Evolutionary conservation across 2,797 vertebrate genomes (phyloP).

Genomic region (Triplophysa yarkandensis): DNA sequence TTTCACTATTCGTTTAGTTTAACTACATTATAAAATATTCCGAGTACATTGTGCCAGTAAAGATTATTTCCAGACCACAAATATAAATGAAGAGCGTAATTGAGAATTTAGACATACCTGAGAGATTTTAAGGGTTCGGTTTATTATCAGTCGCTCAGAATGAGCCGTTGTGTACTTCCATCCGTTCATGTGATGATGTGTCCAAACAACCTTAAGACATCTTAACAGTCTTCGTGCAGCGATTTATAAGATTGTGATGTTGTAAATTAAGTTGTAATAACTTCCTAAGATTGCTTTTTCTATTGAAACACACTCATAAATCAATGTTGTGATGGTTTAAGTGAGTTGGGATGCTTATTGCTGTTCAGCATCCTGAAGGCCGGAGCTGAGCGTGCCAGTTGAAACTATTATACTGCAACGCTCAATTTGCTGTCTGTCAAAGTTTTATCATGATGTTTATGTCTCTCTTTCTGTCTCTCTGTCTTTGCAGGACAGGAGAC

Average conservation of each 20-base stretch:
- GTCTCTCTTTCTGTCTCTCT: not conserved
- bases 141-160: not conserved
- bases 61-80: not conserved
- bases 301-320: not conserved
- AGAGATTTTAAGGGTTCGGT: not conserved
- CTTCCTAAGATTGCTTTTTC: not conserved
- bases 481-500: slow-evolving; percentile 82
- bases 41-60: not conserved
- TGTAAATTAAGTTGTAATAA: not conserved
- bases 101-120: not conserved
- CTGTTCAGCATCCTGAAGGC: not conserved
- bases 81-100: not conserved
- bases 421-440: no score
- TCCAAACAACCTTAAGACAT: not conserved
- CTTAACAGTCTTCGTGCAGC: not conserved
- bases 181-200: not conserved
- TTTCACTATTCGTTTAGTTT: no score
- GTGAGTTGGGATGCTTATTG: not conserved
- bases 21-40: not conserved
- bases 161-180: not conserved
- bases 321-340: not conserved
- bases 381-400: not conserved
- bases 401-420: not conserved
- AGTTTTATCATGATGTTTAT: no score
- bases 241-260: not conserved